Conservation (phyloP, 1,140 invertebrate genomes). For the Palaemon carinicauda region DNA sequence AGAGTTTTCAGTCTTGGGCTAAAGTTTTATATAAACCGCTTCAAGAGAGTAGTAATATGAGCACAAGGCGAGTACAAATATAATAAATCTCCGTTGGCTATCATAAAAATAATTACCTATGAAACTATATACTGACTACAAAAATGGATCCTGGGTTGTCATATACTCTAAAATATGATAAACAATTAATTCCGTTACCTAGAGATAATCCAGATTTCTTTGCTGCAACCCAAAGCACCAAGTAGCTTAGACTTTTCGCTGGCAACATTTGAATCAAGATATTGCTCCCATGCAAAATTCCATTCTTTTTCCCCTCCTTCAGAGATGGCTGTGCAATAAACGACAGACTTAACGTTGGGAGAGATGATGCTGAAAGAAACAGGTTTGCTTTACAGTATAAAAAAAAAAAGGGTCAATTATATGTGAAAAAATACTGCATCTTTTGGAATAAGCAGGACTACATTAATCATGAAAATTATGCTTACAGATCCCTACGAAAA, state of each 20-base stretch:
- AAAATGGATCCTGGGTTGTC: neutral
- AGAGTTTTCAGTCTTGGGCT: no score
- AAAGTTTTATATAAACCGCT: no score
- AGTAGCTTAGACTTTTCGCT: conserved; percentile 80
- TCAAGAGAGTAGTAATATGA: no score
- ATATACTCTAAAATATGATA: neutral
- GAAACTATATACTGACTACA: neutral
- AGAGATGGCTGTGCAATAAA: conserved; percentile 80
- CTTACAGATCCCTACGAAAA: no score
- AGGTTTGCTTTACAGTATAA: no score
- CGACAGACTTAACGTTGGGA: conserved; percentile 76
- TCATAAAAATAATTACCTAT: no score
- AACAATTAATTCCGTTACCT: conserved; percentile 64
- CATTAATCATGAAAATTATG: no score
- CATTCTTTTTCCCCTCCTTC: conserved; percentile 79
- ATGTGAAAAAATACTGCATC: no score
- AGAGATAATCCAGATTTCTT: conserved; percentile 79
- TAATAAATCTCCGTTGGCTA: no score
- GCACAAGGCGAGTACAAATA: no score
- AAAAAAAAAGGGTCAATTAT: no score
- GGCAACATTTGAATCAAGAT: conserved; percentile 75
- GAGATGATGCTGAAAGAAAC: conserved; percentile 48
- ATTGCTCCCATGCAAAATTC: conserved; percentile 81
- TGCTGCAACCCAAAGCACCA: conserved; percentile 79
- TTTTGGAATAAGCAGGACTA: no score